Evolutionary conservation across 2,797 vertebrate species (phyloP).

Genomic region (Cynopterus sphinx): DNA sequence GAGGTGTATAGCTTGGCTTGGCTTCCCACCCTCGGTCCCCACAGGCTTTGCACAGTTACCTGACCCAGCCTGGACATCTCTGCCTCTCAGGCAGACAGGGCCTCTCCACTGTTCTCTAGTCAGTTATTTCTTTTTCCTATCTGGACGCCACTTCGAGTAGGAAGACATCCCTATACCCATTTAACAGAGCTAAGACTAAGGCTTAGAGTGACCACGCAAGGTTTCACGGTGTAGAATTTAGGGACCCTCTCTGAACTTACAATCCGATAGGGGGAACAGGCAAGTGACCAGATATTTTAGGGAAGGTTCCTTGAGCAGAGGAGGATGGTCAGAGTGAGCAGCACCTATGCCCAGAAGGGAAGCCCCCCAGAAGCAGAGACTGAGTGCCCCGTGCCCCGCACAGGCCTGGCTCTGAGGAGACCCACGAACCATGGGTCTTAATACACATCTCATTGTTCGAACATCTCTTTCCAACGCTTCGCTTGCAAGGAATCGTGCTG

Average conservation of each 20-base stretch:
- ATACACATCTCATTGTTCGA: not conserved
- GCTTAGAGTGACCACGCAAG: not conserved
- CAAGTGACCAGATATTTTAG: not conserved
- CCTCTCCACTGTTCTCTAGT: not conserved
- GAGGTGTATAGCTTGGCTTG: not conserved
- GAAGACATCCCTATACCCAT: not conserved
- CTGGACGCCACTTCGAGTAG: not conserved
- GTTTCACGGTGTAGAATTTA: not conserved
- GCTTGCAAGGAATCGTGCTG: slow-evolving; percentile 57
- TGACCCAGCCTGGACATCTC: not conserved
- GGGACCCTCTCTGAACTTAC: not conserved
- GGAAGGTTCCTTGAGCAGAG: accelerated
- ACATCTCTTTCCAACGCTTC: slow-evolving; percentile 17
- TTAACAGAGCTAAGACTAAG: not conserved
- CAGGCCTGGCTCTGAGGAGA: not conserved
- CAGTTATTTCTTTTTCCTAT: not conserved
- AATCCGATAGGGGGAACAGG: not conserved
- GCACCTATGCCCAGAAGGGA: not conserved
- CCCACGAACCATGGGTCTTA: not conserved
- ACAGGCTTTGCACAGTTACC: not conserved
- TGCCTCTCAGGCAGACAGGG: not conserved
- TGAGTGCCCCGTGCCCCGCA: not conserved
- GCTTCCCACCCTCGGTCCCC: not conserved
- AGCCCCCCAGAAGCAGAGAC: not conserved
- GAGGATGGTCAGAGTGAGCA: not conserved